These are phyloP conservation scores for Amphipyra berbera DNA, from an alignment of 2,888 invertebrate genomes.

Conservation along the genomic window DNA sequence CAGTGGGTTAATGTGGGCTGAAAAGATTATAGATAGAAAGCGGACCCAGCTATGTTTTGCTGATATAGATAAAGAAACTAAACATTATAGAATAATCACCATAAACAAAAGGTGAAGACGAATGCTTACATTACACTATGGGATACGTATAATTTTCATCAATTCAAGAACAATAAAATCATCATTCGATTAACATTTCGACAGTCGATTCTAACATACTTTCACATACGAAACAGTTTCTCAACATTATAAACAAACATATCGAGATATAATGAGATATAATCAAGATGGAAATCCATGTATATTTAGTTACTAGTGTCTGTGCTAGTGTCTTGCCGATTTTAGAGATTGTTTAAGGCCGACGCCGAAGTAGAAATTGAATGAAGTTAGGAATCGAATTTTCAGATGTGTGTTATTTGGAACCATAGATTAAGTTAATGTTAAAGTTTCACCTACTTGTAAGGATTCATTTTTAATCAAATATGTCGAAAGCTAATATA, in stretches of 20 bases:
- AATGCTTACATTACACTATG: conserved; percentile 1
- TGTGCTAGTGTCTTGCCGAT: background rate
- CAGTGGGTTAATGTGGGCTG: no score
- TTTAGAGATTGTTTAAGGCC: background rate
- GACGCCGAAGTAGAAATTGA: conserved; percentile 16
- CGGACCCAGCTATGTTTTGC: background rate
- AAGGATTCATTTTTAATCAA: no score
- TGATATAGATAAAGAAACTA: conserved; percentile 1
- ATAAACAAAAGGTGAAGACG: conserved; percentile 8
- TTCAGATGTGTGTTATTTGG: no score
- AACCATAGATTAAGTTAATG: no score
- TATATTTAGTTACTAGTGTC: conserved; percentile 56
- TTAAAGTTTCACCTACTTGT: no score
- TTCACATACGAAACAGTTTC: conserved; percentile 62
- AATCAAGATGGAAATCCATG: conserved; percentile 75
- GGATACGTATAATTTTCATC: conserved; percentile 45
- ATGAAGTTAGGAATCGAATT: no score
- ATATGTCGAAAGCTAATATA: no score
- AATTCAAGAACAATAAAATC: conserved; percentile 51
- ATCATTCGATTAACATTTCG: conserved; percentile 55
- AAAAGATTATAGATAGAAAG: background rate
- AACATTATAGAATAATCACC: conserved; percentile 16
- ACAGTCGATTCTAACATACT: conserved; percentile 47
- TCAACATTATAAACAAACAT: conserved; percentile 70
- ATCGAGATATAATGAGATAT: conserved; percentile 74